Evolutionary conservation across 2,888 invertebrate genomes (phyloP).

Genomic region (Temnothorax ravouxi): DNA sequence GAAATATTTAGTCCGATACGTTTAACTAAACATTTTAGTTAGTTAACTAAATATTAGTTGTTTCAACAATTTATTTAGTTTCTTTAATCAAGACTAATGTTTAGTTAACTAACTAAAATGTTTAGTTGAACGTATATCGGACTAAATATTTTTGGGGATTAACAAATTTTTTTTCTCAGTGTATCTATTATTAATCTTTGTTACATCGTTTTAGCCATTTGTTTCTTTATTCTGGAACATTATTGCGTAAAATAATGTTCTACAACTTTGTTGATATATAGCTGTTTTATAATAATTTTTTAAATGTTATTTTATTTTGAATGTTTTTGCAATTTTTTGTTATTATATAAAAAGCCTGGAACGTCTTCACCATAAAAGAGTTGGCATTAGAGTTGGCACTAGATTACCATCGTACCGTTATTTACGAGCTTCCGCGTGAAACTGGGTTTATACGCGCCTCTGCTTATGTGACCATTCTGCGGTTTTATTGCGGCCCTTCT

Average conservation of each 20-base stretch:
- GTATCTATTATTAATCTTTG: background rate
- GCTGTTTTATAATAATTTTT: background rate
- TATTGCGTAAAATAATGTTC: background rate
- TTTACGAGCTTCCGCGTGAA: slow-evolving; percentile 62
- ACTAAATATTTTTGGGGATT: no score
- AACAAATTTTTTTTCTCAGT: no score
- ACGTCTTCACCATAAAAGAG: slow-evolving; percentile 22
- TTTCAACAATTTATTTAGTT: no score
- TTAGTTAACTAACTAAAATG: no score
- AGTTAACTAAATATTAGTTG: no score
- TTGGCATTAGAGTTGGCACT: slow-evolving; percentile 2
- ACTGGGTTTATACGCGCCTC: slow-evolving; percentile 65
- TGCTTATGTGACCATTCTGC: slow-evolving; percentile 26
- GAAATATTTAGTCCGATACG: no score
- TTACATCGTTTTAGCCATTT: background rate
- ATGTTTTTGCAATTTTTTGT: background rate
- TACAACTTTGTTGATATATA: background rate
- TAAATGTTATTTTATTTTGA: background rate
- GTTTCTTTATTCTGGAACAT: background rate
- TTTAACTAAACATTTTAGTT: no score
- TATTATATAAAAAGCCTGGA: background rate
- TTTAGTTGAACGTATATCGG: no score
- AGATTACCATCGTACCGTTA: slow-evolving; percentile 55
- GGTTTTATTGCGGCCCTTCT: slow-evolving; percentile 32
- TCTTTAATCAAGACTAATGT: no score